Conservation (phyloP, 1,140 invertebrate species). For the Papilio glaucus region DNA sequence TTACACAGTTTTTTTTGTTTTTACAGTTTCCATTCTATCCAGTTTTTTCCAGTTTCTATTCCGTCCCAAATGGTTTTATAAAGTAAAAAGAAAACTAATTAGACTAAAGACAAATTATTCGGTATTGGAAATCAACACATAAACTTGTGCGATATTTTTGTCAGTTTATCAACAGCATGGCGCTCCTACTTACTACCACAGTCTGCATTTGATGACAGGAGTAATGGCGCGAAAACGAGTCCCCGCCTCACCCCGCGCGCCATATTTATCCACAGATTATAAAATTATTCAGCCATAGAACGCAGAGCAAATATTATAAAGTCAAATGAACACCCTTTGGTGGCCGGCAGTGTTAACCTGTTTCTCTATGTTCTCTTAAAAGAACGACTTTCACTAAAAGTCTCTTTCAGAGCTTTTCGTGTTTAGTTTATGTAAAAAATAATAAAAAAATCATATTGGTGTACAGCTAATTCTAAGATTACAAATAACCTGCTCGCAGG, state of each 20-base stretch:
- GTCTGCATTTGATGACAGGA: slow-evolving; percentile 43
- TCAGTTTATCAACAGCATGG: not conserved
- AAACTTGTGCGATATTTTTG: no score
- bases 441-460: no score
- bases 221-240: slow-evolving; percentile 40
- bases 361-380: not conserved
- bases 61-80: no score
- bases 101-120: no score
- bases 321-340: slow-evolving; percentile 8
- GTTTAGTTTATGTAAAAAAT: no score
- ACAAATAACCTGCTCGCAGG: no score
- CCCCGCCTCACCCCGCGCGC: not conserved
- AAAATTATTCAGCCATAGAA: slow-evolving; percentile 19
- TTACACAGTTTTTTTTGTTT: no score
- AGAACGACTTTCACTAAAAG: not conserved
- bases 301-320: not conserved
- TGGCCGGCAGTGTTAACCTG: not conserved
- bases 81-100: no score
- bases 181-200: not conserved
- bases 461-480: no score
- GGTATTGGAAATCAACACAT: no score
- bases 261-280: slow-evolving; percentile 18
- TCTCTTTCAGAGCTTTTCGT: not conserved
- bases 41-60: no score
- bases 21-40: no score